Evolutionary conservation across 1,140 invertebrate genomes (phyloP).

Genomic region (Hylaeus volcanicus): DNA sequence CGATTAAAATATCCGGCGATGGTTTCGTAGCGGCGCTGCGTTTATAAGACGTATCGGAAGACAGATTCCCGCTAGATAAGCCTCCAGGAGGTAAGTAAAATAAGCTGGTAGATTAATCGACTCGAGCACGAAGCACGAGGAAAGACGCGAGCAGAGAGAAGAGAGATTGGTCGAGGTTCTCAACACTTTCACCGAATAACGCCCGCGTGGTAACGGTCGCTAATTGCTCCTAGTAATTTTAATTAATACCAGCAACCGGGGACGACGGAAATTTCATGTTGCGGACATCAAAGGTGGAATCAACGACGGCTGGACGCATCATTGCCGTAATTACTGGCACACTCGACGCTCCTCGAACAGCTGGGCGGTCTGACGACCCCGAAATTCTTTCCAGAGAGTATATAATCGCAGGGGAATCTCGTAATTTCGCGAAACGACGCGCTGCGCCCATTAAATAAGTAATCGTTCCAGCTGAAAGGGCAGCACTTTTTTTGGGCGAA

Average conservation of each 20-base stretch:
- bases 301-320: constrained; percentile 21
- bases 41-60: constrained; percentile 49
- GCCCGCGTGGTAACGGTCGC: constrained; percentile 49
- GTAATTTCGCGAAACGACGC: neutral
- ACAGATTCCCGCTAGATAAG: constrained; percentile 46
- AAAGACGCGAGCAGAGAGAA: constrained; percentile 8
- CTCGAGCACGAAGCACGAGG: neutral
- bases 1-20: constrained; percentile 43
- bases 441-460: no score
- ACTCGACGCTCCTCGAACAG: constrained; percentile 24
- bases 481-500: no score
- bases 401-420: neutral
- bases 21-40: neutral
- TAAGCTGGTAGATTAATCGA: constrained; percentile 11
- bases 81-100: neutral
- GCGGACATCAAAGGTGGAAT: constrained; percentile 35
- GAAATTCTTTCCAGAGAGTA: neutral
- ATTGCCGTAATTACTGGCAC: constrained; percentile 1
- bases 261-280: constrained; percentile 41
- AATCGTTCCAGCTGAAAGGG: no score
- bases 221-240: constrained; percentile 58
- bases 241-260: constrained; percentile 51
- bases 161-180: constrained; percentile 46
- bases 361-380: neutral
- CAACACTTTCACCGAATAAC: constrained; percentile 69